These are phyloP conservation scores for Cygnus buccinator DNA, from an alignment of 2,113 vertebrate species.

Conservation along the genomic window DNA sequence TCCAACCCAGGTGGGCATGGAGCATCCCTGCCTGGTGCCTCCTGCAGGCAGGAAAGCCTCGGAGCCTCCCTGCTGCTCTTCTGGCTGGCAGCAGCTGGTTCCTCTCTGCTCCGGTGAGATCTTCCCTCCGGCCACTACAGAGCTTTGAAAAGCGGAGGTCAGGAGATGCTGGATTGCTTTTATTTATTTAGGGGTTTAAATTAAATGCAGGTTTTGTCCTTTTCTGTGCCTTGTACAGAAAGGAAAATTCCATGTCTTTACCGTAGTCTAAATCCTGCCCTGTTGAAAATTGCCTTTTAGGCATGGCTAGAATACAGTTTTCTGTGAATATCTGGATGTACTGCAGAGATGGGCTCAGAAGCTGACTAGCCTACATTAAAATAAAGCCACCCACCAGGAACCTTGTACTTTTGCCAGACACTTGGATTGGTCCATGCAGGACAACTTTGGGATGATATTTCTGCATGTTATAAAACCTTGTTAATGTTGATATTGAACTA, in stretches of 20 bases:
- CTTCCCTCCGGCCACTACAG: background rate
- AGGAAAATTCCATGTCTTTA: background rate
- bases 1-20: background rate
- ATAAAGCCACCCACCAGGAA: background rate
- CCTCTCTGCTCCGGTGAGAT: background rate
- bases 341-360: background rate
- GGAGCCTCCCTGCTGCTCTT: background rate
- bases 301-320: background rate
- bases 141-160: background rate
- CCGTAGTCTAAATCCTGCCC: background rate
- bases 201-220: background rate
- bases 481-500: background rate
- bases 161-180: background rate
- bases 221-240: background rate
- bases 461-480: background rate
- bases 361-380: background rate
- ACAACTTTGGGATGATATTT: conserved; percentile 9
- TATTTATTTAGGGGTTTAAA: background rate
- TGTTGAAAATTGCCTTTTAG: background rate
- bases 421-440: background rate
- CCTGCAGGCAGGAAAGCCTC: background rate
- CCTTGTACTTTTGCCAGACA: background rate
- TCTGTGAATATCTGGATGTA: background rate
- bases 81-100: background rate
- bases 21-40: background rate